A percentile compares a stretch with the other conserved stretches of the same genome.
Conservation (phyloP, 2,888 invertebrate genomes). For the Bhutanitis thaidina region DNA sequence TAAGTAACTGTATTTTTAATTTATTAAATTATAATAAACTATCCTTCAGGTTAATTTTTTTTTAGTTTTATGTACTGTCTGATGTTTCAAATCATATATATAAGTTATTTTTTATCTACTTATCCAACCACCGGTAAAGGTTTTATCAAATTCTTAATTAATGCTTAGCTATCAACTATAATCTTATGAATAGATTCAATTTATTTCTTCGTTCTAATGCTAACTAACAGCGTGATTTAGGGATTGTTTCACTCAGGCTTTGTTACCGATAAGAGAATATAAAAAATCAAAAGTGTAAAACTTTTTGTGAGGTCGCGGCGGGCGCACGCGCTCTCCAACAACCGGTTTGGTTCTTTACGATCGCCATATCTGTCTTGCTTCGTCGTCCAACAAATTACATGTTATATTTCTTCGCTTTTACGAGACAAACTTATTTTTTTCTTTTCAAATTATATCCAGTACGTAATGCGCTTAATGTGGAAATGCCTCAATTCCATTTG, state of each 20-base stretch:
- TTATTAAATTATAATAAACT: too few relatives aligned
- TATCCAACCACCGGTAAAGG: too few relatives aligned
- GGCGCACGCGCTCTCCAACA: constrained; percentile 69
- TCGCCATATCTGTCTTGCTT: constrained; percentile 76
- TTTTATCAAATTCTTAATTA: too few relatives aligned
- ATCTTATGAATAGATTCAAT: constrained; percentile 37
- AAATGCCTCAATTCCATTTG: constrained; percentile 53
- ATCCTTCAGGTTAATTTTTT: too few relatives aligned
- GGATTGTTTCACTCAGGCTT: constrained; percentile 59
- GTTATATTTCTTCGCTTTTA: constrained; percentile 78
- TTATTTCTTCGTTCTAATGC: constrained; percentile 57
- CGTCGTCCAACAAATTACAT: constrained; percentile 76
- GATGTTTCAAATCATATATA: too few relatives aligned
- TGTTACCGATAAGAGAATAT: constrained; percentile 69
- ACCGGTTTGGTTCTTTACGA: constrained; percentile 76
- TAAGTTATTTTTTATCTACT: too few relatives aligned
- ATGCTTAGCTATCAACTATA: too few relatives aligned
- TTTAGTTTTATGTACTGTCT: too few relatives aligned
- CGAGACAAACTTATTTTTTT: constrained; percentile 65
- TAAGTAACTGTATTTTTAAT: constrained; percentile 56
- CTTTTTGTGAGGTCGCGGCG: constrained; percentile 77
- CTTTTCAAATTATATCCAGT: constrained; percentile 51
- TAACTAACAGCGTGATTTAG: constrained; percentile 66
- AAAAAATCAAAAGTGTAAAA: constrained; percentile 68
- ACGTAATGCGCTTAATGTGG: constrained; percentile 58